Base-by-base conservation (phyloP, 2,113 vertebrate genomes). In the Trochalopteron elliotii region DNA sequence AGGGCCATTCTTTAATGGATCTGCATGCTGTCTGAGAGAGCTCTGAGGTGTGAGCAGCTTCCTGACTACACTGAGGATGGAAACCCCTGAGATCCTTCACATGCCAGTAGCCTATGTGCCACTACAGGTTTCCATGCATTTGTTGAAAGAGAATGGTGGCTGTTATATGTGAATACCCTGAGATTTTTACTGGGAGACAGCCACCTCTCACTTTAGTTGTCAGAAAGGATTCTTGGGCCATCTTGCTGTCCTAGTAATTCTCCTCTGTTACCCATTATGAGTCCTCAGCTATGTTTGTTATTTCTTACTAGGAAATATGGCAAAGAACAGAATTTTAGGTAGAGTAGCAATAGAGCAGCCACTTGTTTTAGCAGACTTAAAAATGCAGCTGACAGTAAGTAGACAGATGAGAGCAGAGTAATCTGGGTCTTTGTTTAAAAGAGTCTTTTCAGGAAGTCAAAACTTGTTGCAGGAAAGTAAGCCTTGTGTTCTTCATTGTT, bases 81-180 rank as follows among this genome's bases (percentile, higher is more conserved):
- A 59, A 67, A 77, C 23, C 20, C 3, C 2, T 40, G 57, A 75
- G 15, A 25, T 23, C 14, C 2, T 64, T 28, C 24, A 39, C 40
- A 10, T 71, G 22, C 20, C 18, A 3, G 31, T 45, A 80, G 31
- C 7, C 57, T 7, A 8, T 6, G 28, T n/a, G 42, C 25, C 2
- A 1, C 37, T 22, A 0, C 42, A 44, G 31, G 11, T 27, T 88
- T 71, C 28, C 5, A 1, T 12, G 56, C 5, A 1, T 55, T 49
- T 82, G 11, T 40, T 74, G 28, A 24, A 24, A 56, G 35, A 63
- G 63, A 37, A 35, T n/a, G 59, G 69, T 59, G 40, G 15, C 11
- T 78, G 12, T 50, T 59, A 2, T 0, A 0, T 33, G 35, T 37
- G 49, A 60, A 64, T 18, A 33, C 15, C 33, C 30, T 12, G 5